Percentiles rank a stretch among this genome's conserved stretches.
Evolutionary conservation across 2,888 invertebrate species (phyloP).

Genomic region (Drosophila leonis): DNA sequence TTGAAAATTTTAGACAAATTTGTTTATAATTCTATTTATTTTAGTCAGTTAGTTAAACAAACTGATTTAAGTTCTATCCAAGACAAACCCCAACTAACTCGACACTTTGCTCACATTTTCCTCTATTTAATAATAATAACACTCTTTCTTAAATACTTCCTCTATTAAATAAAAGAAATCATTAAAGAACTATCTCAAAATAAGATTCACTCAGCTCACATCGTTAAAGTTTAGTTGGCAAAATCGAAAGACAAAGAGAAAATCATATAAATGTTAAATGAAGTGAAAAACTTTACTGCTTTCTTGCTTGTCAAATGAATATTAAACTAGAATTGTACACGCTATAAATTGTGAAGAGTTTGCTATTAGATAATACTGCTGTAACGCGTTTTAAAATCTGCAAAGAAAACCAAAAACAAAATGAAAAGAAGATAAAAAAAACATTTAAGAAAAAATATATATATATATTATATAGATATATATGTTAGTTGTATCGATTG

Average conservation of each 20-base stretch:
- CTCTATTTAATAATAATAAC: too few species aligned
- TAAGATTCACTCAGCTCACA: not conserved
- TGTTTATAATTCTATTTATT: too few species aligned
- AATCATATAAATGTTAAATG: not conserved
- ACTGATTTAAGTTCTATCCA: too few species aligned
- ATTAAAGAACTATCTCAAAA: too few species aligned
- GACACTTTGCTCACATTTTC: too few species aligned
- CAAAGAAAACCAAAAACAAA: conserved; percentile 21
- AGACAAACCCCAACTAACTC: too few species aligned
- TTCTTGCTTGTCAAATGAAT: conserved; percentile 32
- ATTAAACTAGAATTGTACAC: conserved; percentile 22
- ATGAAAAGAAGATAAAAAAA: not conserved
- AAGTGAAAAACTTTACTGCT: conserved; percentile 44
- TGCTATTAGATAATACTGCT: conserved; percentile 65
- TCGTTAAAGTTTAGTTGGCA: conserved; percentile 14
- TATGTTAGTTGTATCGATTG: not conserved
- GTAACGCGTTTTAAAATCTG: conserved; percentile 55
- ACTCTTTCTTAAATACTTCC: too few species aligned
- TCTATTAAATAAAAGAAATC: too few species aligned
- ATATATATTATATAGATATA: not conserved
- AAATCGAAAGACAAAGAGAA: not conserved
- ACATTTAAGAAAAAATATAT: too few species aligned
- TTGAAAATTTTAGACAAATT: too few species aligned
- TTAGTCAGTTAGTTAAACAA: too few species aligned
- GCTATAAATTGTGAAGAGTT: conserved; percentile 32